Base-by-base conservation (phyloP, 2,113 vertebrate species). In the Aspidoscelis tigris region DNA sequence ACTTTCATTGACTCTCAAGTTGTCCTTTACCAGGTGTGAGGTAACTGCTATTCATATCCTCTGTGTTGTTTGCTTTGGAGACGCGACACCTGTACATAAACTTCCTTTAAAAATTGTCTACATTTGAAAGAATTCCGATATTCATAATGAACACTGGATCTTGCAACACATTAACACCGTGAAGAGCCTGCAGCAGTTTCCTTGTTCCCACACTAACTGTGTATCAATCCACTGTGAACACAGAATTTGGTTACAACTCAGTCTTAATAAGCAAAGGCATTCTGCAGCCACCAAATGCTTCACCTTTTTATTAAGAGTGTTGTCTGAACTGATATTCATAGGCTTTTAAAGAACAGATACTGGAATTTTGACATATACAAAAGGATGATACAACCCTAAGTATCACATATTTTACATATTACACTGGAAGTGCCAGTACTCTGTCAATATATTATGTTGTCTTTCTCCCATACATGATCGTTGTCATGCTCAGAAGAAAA, bases 261-360 rank as follows among this genome's bases (percentile, higher is more conserved):
- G 9, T 39, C 53, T 33, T 8, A 12, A 12, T 53, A 1, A 61
- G 24, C 20, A 55, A 72, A 81, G 9, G 20, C 41, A 44, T 41
- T 43, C 53, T 11, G 9, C 33, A 65, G 41, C 41, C 26, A 65
- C 53, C 21, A n/a, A 74, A 10, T 41, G 76, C 81, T 74, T 73
- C 69, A 73, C 76, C 64, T 75, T 80, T 78, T 83, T 79, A 74
- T 86, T 81, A 39, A 76, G 64, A 76, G 81, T 78, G 7, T 79
- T 87, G 81, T 87, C 86, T 43, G 47, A 66, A 47, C n/a, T 43
- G 26, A 85, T 53, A 64, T 5, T 44, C 41, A 64, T 18, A 65
- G 5, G 47, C 71, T 47, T 58, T 39, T 70, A 58, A 64, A 76
- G 21, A 73, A 68, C 76, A 83, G 78, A 87, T 76, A 85, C 43